These are phyloP conservation scores for Rhamnusium bicolor DNA, from an alignment of 2,888 invertebrate species.

Conservation along the genomic window DNA sequence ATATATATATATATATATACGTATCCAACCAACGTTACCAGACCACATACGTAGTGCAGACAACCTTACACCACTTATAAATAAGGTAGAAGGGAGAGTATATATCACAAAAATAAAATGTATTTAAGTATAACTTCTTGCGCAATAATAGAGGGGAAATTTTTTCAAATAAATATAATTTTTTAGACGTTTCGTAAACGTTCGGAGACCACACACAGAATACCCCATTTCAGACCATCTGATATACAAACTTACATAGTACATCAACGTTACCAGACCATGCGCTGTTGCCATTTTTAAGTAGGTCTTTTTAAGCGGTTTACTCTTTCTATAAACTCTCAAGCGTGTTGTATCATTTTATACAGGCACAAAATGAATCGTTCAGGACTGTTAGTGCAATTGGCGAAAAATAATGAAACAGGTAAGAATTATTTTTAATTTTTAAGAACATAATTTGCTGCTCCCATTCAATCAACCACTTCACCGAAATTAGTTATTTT, in stretches of 20 bases:
- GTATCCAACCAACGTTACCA: neutral
- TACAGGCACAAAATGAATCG: constrained; percentile 7
- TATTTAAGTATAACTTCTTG: constrained; percentile 5
- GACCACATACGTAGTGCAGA: neutral
- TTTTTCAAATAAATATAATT: neutral
- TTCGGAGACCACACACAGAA: constrained; percentile 1
- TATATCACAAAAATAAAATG: constrained; percentile 3
- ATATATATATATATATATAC: neutral
- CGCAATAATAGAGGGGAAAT: constrained; percentile 1
- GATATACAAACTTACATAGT: constrained; percentile 9
- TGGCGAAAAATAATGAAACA: constrained; percentile 4
- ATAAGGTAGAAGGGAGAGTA: neutral
- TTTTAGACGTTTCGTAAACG: constrained; percentile 2
- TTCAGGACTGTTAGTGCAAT: constrained; percentile 3
- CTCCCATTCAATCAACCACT: neutral
- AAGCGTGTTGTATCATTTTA: constrained; percentile 5
- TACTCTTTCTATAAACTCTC: neutral
- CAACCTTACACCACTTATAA: no score
- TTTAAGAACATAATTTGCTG: neutral
- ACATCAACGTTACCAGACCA: constrained; percentile 11
- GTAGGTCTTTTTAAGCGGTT: neutral
- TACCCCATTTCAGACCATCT: constrained; percentile 3
- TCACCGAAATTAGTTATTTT: neutral
- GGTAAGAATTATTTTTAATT: neutral
- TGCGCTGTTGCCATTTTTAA: neutral